Evolutionary conservation across 2,797 vertebrate species (phyloP).

Genomic region (Chelon auratus): DNA sequence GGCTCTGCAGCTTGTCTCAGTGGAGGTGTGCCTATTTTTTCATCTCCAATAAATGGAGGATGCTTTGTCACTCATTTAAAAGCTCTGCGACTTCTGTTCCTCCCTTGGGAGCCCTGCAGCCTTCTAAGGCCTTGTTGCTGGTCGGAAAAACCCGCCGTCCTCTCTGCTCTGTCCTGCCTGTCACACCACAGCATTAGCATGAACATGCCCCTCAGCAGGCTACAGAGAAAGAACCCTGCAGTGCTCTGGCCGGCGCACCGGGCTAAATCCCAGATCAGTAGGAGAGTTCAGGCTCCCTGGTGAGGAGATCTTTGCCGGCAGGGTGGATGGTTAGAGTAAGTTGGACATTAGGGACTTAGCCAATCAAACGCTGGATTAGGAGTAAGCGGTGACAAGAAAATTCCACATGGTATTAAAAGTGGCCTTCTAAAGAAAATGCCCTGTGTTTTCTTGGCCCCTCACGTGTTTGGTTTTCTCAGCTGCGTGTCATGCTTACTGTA

Average conservation of each 20-base stretch:
- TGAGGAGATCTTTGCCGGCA: slow-evolving; percentile 49
- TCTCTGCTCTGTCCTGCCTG: slow-evolving; percentile 26
- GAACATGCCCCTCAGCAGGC: slow-evolving; percentile 53
- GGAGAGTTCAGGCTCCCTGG: slow-evolving; percentile 49
- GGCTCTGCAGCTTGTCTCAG: slow-evolving; percentile 43
- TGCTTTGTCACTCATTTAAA: slow-evolving; percentile 64
- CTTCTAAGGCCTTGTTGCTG: slow-evolving; percentile 59
- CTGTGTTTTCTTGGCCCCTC: slow-evolving; percentile 17
- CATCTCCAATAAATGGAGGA: slow-evolving; percentile 62
- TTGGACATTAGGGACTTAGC: slow-evolving; percentile 59
- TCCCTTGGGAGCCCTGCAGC: slow-evolving; percentile 42
- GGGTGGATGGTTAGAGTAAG: slow-evolving; percentile 54
- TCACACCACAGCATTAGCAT: slow-evolving; percentile 56
- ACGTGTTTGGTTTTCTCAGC: slow-evolving; percentile 3
- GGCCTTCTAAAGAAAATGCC: slow-evolving; percentile 32
- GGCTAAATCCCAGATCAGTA: slow-evolving; percentile 64
- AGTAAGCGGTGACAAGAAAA: slow-evolving; percentile 45
- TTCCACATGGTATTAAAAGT: slow-evolving; percentile 49
- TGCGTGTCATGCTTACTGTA: slow-evolving; percentile 5
- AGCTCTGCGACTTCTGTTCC: slow-evolving; percentile 33
- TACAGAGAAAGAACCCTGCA: slow-evolving; percentile 44
- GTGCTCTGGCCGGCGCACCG: slow-evolving; percentile 25
- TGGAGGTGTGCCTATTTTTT: slow-evolving; percentile 56
- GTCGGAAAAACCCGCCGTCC: slow-evolving; percentile 22
- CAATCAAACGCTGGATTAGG: slow-evolving; percentile 67